Base-by-base conservation (phyloP, 2,113 vertebrate genomes). In the Sterrhoptilus dennistouni region DNA sequence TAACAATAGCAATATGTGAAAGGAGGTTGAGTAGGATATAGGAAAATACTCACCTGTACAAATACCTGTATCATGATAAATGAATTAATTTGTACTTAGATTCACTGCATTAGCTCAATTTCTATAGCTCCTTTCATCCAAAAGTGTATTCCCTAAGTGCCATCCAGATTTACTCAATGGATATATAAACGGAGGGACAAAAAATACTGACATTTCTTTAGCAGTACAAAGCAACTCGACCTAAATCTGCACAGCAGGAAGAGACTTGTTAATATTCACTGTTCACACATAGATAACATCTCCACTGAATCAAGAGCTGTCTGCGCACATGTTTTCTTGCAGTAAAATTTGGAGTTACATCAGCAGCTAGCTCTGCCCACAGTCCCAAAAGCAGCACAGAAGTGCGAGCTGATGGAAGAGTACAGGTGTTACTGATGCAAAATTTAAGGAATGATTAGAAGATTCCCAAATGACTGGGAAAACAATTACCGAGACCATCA, bases 371-470 rank as follows among this genome's bases (percentile, higher is more conserved):
- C 61, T 84, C 68, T 95, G 53, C 66, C 53, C 50, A 29, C 22
- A 9, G 57, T 94, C 89, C 78, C 91, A 44, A 61, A 92, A 89
- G 93, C 57, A 69, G 40, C 71, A 71, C 49, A 29, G 11, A 92
- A 88, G 29, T n/a, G 53, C 33, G 38, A 85, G 71, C 31, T 87
- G 87, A 61, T 68, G 77, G 70, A 64, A 71, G 14, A 89, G 47
- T 91, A 95, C 81, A 95, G 87, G 91, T 96, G 87, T 76, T 91
- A 61, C 53, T 87, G 57, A 89, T 94, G 84, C 82, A 96, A 96
- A 91, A 96, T 96, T 96, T 92, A 96, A 91, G 87, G 81, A 91
- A 96, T 72, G 24, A 89, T 96, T 90, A 87, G 81, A 71, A 84
- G 94, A 93, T 76, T 89, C 86, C 83, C 93, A 85, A 63, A 76